Conservation (phyloP, 2,888 invertebrate species). For the Heliconius erato region DNA sequence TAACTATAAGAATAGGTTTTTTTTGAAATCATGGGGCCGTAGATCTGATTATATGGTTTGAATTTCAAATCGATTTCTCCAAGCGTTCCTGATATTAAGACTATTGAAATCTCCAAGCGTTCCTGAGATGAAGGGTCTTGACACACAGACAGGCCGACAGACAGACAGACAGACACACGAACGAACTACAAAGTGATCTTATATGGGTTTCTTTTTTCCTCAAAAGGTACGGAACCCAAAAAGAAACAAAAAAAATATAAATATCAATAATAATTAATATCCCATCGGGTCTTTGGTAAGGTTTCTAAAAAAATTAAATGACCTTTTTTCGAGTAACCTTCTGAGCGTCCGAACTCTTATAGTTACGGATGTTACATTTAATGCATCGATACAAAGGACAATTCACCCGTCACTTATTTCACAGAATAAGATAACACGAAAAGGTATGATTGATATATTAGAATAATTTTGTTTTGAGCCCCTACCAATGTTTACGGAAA, state of each 20-base stretch:
- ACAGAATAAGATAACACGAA: conserved; percentile 7
- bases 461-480: neutral
- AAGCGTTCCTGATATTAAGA: too few relatives aligned
- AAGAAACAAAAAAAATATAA: neutral
- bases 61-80: too few relatives aligned
- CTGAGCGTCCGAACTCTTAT: conserved; percentile 18
- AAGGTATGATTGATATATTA: conserved; percentile 14
- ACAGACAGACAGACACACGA: too few relatives aligned
- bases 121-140: too few relatives aligned
- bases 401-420: conserved; percentile 24
- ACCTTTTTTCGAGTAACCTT: conserved; percentile 29
- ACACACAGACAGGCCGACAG: too few relatives aligned
- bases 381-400: conserved; percentile 23
- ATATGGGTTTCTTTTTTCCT: too few relatives aligned
- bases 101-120: too few relatives aligned
- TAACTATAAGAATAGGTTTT: too few relatives aligned
- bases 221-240: neutral
- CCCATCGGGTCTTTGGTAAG: neutral
- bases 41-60: too few relatives aligned
- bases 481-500: neutral
- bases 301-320: neutral
- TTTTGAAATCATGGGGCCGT: too few relatives aligned
- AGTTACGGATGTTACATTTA: conserved; percentile 27
- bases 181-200: too few relatives aligned
- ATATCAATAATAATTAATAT: neutral